These are phyloP conservation scores for Sorex fumeus DNA, from an alignment of 2,113 vertebrate genomes.

Conservation along the genomic window DNA sequence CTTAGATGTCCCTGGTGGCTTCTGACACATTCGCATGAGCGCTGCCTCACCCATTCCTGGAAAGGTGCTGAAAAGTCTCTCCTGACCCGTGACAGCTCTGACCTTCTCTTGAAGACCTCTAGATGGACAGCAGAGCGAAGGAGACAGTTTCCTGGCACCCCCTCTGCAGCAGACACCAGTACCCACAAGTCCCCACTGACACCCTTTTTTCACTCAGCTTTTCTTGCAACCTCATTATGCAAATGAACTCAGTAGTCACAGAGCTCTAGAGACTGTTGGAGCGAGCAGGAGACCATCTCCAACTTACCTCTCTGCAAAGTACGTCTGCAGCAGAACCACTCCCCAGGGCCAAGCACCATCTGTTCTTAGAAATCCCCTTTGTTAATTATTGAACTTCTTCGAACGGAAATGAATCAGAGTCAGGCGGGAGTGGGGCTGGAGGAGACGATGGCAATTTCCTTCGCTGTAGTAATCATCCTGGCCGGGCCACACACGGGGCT, in stretches of 20 bases:
- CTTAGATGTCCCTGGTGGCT: not conserved
- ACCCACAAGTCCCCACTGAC: not conserved
- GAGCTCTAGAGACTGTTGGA: not conserved
- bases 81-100: not conserved
- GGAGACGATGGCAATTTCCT: slow-evolving; percentile 57
- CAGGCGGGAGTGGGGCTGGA: slow-evolving; percentile 10
- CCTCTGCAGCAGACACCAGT: not conserved
- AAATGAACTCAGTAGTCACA: not conserved
- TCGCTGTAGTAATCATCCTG: slow-evolving; percentile 2
- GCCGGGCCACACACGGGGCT: not conserved
- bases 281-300: not conserved
- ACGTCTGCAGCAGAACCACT: slow-evolving; percentile 71
- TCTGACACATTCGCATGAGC: not conserved
- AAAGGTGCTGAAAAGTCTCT: not conserved
- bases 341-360: slow-evolving; percentile 79
- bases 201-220: slow-evolving; percentile 19
- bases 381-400: slow-evolving; percentile 82
- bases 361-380: slow-evolving; percentile 80
- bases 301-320: slow-evolving; percentile 54
- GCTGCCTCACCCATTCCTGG: not conserved
- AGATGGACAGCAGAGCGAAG: not conserved
- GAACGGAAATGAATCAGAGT: slow-evolving; percentile 76
- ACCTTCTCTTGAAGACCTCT: not conserved
- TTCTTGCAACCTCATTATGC: slow-evolving; percentile 13
- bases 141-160: not conserved